Conservation (phyloP, 1,140 invertebrate species). For the Diploscapter pachys region DNA sequence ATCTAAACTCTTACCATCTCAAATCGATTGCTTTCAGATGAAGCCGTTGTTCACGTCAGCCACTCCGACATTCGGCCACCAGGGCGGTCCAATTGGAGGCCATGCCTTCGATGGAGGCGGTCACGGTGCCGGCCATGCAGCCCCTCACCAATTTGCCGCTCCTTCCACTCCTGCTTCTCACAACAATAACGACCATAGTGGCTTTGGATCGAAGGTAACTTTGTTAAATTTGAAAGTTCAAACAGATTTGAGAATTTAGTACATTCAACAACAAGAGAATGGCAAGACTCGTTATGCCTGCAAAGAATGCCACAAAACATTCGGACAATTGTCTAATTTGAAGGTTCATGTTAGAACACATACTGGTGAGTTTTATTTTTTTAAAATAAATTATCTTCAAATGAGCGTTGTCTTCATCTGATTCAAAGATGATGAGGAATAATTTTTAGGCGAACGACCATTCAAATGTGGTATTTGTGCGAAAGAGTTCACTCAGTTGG, state of each 20-base stretch:
- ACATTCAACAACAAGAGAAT: slow-evolving; percentile 69
- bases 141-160: too few species aligned
- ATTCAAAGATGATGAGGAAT: too few species aligned
- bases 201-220: neutral
- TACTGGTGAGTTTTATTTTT: slow-evolving; percentile 66
- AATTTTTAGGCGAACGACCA: slow-evolving; percentile 69
- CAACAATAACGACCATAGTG: neutral
- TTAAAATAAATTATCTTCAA: too few species aligned
- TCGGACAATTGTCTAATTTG: slow-evolving; percentile 95
- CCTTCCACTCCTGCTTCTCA: slow-evolving; percentile 1
- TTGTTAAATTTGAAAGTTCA: neutral
- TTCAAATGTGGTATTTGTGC: slow-evolving; percentile 94
- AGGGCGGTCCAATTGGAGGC: slow-evolving; percentile 18
- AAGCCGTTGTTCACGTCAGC: slow-evolving; percentile 9
- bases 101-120: slow-evolving; percentile 16
- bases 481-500: slow-evolving; percentile 93
- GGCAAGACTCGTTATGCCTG: slow-evolving; percentile 99
- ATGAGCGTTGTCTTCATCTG: too few species aligned
- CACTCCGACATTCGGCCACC: slow-evolving; percentile 14
- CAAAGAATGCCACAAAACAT: slow-evolving; percentile 95
- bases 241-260: slow-evolving; percentile 7
- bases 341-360: slow-evolving; percentile 80
- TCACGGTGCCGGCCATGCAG: too few species aligned
- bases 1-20: too few species aligned
- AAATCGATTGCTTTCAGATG: neutral